phyloP scores from a whole-genome alignment of 2,113 vertebrate species.

The Prochilodus magdalenae region DNA sequence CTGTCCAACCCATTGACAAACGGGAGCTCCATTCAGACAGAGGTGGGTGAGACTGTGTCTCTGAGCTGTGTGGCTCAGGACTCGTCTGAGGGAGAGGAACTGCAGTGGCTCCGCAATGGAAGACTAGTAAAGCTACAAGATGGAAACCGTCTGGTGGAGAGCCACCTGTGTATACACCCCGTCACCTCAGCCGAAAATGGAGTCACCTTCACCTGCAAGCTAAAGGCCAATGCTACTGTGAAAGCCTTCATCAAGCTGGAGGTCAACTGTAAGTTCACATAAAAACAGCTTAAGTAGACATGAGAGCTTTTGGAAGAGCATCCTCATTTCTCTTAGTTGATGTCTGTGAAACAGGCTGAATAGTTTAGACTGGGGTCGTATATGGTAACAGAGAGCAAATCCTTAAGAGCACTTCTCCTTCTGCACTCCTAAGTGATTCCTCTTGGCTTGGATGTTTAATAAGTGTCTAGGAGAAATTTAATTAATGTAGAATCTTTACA shows the following conservation, averaged over 20 bases:
- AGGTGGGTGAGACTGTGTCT: conserved; percentile 56
- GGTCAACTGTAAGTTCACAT: conserved; percentile 74
- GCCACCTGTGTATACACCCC: conserved; percentile 71
- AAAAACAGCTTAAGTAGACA: background rate
- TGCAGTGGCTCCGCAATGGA: conserved; percentile 75
- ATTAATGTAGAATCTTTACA: too few species aligned
- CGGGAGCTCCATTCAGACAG: conserved; percentile 55
- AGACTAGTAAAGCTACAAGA: conserved; percentile 58
- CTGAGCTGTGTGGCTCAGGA: conserved; percentile 61
- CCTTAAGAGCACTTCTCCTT: too few species aligned
- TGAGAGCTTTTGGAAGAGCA: background rate
- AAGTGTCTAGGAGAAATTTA: too few species aligned
- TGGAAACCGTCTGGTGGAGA: conserved; percentile 61
- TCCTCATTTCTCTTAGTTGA: too few species aligned
- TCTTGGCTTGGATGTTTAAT: too few species aligned
- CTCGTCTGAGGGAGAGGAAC: conserved; percentile 42
- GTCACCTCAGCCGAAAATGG: conserved; percentile 65
- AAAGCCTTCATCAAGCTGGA: conserved; percentile 68
- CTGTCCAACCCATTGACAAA: conserved; percentile 33
- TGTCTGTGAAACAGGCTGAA: too few species aligned
- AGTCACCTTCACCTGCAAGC: conserved; percentile 72
- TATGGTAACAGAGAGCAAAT: too few species aligned
- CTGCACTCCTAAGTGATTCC: too few species aligned
- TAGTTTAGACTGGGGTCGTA: too few species aligned
- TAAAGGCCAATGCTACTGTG: conserved; percentile 52